phyloP scores from a whole-genome alignment of 2,113 vertebrate species.

The Herpailurus yagouaroundi region DNA sequence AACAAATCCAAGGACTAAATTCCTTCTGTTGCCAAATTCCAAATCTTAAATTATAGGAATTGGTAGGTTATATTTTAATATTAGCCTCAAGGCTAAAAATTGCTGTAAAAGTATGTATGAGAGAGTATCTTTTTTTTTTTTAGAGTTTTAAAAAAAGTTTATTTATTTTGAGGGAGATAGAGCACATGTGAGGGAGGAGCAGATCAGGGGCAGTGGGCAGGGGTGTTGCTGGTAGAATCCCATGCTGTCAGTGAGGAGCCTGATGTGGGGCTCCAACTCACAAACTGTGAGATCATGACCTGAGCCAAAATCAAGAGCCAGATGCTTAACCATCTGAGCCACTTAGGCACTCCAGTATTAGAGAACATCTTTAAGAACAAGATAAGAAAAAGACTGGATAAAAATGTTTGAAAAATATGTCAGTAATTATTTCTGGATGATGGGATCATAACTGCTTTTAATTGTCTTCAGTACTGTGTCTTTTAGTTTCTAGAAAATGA shows the following conservation, averaged over 20 bases:
- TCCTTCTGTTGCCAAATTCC: not conserved
- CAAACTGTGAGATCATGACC: too few species aligned
- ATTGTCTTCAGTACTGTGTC: not conserved
- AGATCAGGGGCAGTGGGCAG: too few species aligned
- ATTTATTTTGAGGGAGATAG: too few species aligned
- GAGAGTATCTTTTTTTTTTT: too few species aligned
- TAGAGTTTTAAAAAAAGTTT: too few species aligned
- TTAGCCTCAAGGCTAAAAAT: not conserved
- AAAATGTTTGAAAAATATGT: not conserved
- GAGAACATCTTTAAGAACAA: not conserved
- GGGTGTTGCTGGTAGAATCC: too few species aligned
- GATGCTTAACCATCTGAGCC: too few species aligned
- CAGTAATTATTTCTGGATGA: not conserved
- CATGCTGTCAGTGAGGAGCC: too few species aligned
- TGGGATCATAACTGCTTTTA: not conserved
- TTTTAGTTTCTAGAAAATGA: not conserved
- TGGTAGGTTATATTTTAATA: conserved; percentile 2
- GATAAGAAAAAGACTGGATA: not conserved
- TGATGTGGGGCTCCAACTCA: too few species aligned
- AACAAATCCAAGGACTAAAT: not conserved
- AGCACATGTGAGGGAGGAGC: too few species aligned
- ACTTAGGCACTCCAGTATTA: not conserved
- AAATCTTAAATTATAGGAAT: not conserved
- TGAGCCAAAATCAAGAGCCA: too few species aligned
- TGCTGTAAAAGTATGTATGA: not conserved